Evolutionary conservation across 2,888 invertebrate species (phyloP).

Genomic region (Drosophila tripunctata): DNA sequence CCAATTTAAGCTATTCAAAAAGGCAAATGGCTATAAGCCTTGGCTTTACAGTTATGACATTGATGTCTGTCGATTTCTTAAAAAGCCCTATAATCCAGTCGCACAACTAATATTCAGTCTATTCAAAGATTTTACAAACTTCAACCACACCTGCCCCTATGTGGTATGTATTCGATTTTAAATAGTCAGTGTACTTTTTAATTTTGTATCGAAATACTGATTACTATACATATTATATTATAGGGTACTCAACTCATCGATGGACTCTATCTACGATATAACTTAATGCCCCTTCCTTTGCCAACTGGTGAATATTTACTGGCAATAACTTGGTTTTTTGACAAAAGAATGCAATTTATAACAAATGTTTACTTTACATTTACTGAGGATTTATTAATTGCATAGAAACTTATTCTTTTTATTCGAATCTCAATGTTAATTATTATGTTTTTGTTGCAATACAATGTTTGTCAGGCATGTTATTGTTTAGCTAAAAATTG

Average conservation of each 20-base stretch:
- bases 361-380: slow-evolving; percentile 9
- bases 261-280: not conserved
- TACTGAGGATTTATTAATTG: not conserved
- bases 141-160: slow-evolving; percentile 35
- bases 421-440: too few relatives aligned
- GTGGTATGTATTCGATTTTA: not conserved
- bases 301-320: slow-evolving; percentile 30
- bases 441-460: too few relatives aligned
- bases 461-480: too few relatives aligned
- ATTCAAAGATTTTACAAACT: slow-evolving; percentile 16
- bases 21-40: slow-evolving; percentile 31
- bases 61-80: slow-evolving; percentile 14
- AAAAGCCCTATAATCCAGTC: slow-evolving; percentile 4
- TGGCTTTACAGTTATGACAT: slow-evolving; percentile 5
- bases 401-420: too few relatives aligned
- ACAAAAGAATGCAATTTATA: not conserved
- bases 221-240: not conserved
- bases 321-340: not conserved
- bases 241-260: slow-evolving; percentile 1
- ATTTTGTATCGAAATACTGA: not conserved
- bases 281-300: not conserved
- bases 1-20: not conserved
- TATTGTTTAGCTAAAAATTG: too few relatives aligned
- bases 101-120: not conserved
- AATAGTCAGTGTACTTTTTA: not conserved